Evolutionary conservation across 2,113 vertebrate species (phyloP).

Genomic region (Eonycteris spelaea): DNA sequence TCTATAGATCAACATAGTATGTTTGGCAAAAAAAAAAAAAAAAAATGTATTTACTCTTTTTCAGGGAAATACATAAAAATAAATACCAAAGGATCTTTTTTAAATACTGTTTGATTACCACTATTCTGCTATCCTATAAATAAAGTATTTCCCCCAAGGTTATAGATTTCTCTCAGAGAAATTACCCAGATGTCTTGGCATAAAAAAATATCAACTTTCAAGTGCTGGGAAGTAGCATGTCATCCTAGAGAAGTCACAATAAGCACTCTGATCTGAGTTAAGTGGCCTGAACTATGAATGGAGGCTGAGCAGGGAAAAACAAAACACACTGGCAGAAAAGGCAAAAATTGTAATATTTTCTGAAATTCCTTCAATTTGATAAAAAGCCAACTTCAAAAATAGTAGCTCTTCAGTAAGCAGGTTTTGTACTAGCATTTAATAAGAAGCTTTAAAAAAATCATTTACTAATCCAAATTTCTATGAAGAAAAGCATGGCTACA

Average conservation of each 20-base stretch:
- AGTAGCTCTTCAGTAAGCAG: constrained; percentile 38
- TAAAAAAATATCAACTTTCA: not conserved
- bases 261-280: not conserved
- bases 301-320: not conserved
- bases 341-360: not conserved
- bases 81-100: constrained; percentile 28
- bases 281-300: not conserved
- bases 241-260: not conserved
- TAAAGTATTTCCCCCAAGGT: not conserved
- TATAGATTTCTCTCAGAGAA: constrained; percentile 24
- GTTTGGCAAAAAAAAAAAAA: constrained; percentile 32
- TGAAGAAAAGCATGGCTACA: not conserved
- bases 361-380: constrained; percentile 52
- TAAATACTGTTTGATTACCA: not conserved
- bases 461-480: constrained; percentile 61
- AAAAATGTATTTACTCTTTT: not conserved
- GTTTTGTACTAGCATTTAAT: constrained; percentile 42
- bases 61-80: not conserved
- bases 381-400: constrained; percentile 53
- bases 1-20: not conserved
- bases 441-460: constrained; percentile 53
- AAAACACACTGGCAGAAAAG: not conserved
- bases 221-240: not conserved
- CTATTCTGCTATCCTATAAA: not conserved
- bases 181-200: not conserved